Evolutionary conservation across 2,797 vertebrate genomes (phyloP).

Genomic region (Bryconaethiops microstoma): DNA sequence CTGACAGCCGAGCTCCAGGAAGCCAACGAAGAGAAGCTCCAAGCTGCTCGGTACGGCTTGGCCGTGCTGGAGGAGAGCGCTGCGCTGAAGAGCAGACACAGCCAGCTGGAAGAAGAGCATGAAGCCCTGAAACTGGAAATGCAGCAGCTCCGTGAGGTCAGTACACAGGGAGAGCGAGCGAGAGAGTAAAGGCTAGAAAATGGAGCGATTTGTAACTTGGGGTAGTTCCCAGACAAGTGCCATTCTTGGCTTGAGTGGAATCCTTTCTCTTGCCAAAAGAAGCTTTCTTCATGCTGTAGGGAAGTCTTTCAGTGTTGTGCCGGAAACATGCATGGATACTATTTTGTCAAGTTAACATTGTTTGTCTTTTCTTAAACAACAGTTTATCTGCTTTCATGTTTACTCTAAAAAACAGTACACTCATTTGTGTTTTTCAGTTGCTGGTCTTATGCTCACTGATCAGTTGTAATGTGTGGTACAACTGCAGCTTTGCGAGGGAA

Average conservation of each 20-base stretch:
- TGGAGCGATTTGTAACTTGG: neutral
- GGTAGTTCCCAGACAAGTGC: slow-evolving; percentile 1
- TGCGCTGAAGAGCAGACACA: slow-evolving; percentile 76
- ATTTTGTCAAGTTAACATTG: neutral
- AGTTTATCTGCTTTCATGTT: too few species aligned
- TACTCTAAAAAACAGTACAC: too few species aligned
- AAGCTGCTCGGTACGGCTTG: slow-evolving; percentile 86
- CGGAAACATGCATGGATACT: too few species aligned
- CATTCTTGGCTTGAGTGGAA: slow-evolving; percentile 9
- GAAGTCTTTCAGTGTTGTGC: neutral
- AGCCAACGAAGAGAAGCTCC: slow-evolving; percentile 86
- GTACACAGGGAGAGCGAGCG: neutral
- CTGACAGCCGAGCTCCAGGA: slow-evolving; percentile 84
- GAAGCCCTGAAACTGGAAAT: slow-evolving; percentile 79
- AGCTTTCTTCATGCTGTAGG: neutral
- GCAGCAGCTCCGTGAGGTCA: slow-evolving; percentile 82
- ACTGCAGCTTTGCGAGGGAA: too few species aligned
- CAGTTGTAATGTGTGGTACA: too few species aligned
- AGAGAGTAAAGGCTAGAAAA: too few species aligned
- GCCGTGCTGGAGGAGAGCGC: slow-evolving; percentile 85
- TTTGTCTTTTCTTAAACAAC: neutral
- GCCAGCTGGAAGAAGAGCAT: slow-evolving; percentile 83
- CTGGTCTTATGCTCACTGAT: too few species aligned
- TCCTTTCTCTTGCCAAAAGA: neutral
- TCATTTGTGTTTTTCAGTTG: too few species aligned